A percentile compares a stretch with the other conserved stretches of the same genome.
These are phyloP conservation scores for Camelus dromedarius DNA, from an alignment of 2,113 vertebrate species.

Conservation along the genomic window DNA sequence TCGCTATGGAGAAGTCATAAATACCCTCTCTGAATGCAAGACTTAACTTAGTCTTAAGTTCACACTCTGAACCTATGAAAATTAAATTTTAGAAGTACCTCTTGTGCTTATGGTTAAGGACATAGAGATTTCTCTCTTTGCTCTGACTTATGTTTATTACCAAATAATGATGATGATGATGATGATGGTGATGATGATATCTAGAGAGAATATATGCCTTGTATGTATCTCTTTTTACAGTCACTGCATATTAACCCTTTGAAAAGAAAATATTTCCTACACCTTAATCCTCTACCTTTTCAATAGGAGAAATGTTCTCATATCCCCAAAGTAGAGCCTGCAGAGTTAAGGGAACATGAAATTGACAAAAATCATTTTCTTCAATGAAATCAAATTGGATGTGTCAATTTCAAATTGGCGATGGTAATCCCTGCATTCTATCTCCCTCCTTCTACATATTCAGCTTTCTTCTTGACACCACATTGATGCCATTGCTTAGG, in stretches of 20 bases:
- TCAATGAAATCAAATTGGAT: background rate
- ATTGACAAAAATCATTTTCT: conserved; percentile 41
- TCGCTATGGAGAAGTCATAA: background rate
- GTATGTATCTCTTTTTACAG: background rate
- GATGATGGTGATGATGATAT: background rate
- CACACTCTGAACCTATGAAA: conserved; percentile 55
- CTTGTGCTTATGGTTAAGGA: conserved; percentile 50
- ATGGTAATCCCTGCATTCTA: background rate
- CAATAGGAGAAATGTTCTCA: background rate
- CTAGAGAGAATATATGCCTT: background rate
- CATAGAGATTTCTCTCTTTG: background rate
- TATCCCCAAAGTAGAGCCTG: background rate
- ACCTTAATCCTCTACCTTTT: background rate
- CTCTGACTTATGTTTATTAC: background rate
- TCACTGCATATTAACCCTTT: background rate
- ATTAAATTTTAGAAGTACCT: conserved; percentile 73
- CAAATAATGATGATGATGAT: background rate
- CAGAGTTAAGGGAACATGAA: background rate
- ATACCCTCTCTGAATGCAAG: background rate
- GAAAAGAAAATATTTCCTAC: conserved; percentile 19
- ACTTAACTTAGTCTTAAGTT: background rate
- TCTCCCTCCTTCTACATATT: background rate
- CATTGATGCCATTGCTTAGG: background rate
- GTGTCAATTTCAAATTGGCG: background rate
- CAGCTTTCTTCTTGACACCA: background rate